phyloP scores from a whole-genome alignment of 2,113 vertebrate species.

The Pteruthius melanotis region DNA sequence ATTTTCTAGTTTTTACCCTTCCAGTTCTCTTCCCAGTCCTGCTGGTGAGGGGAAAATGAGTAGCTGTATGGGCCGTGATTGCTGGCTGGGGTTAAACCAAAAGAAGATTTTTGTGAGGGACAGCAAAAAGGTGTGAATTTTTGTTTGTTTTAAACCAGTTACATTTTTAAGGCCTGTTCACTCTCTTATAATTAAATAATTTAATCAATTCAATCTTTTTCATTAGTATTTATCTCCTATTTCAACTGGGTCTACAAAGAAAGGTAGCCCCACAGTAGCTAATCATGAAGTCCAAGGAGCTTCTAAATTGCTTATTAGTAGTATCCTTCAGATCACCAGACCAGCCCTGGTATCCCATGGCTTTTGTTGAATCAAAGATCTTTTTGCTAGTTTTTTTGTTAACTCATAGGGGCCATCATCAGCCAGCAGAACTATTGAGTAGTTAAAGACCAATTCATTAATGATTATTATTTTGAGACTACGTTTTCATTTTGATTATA shows the following conservation, averaged over 20 bases:
- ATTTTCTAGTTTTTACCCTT: background rate
- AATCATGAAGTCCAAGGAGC: background rate
- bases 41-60: background rate
- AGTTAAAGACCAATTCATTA: background rate
- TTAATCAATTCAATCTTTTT: conserved; percentile 25
- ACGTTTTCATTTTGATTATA: background rate
- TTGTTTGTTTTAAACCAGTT: background rate
- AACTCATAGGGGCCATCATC: background rate
- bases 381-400: background rate
- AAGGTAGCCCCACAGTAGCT: background rate
- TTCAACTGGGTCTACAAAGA: background rate
- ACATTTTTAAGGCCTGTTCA: background rate
- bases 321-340: background rate
- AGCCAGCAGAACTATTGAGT: background rate
- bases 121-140: background rate
- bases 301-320: background rate
- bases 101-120: background rate
- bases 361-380: background rate
- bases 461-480: background rate
- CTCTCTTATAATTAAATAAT: conserved; percentile 11
- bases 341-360: background rate
- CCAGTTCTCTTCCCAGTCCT: background rate
- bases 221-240: conserved; percentile 28
- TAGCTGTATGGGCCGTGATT: background rate
- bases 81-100: background rate